Percentiles rank a stretch among this genome's conserved stretches.
Conservation (phyloP, 2,797 vertebrate species). For the Cichlasoma orientale region DNA sequence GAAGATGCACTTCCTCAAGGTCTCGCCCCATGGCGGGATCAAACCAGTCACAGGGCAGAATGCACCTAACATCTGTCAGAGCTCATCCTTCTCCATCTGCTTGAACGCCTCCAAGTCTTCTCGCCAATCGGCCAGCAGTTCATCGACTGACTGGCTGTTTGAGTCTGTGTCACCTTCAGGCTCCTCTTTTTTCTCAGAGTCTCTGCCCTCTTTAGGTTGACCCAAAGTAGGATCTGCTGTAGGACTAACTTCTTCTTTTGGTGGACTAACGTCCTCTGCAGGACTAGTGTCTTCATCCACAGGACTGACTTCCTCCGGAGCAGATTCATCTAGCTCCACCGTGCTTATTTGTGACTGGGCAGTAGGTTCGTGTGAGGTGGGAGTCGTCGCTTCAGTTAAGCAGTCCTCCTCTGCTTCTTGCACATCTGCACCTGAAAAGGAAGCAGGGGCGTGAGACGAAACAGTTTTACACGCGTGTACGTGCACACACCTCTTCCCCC, state of each 20-base stretch:
- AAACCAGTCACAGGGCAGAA: conserved; percentile 42
- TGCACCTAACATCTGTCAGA: conserved; percentile 83
- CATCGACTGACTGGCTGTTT: conserved; percentile 86
- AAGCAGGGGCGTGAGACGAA: conserved; percentile 29
- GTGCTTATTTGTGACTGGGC: conserved; percentile 66
- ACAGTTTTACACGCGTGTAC: background rate
- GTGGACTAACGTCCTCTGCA: conserved; percentile 28
- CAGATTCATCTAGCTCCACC: conserved; percentile 50
- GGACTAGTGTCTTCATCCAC: conserved; percentile 41
- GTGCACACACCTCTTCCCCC: conserved; percentile 3
- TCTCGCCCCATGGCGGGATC: conserved; percentile 18
- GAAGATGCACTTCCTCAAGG: conserved; percentile 17
- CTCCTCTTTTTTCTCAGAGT: conserved; percentile 77
- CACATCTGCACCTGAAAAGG: conserved; percentile 70
- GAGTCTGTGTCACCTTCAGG: conserved; percentile 74
- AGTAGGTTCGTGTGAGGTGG: conserved; percentile 51
- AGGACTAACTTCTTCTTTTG: conserved; percentile 30
- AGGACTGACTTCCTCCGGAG: conserved; percentile 42
- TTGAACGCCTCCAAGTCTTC: conserved; percentile 99
- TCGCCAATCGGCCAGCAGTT: conserved; percentile 95
- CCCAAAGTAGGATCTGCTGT: background rate
- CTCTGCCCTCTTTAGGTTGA: conserved; percentile 42
- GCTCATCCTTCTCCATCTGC: conserved; percentile 99
- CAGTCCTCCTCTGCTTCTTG: conserved; percentile 72
- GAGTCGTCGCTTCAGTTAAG: conserved; percentile 67